Conservation (phyloP, 2,113 vertebrate species). For the Lophura nycthemera region DNA sequence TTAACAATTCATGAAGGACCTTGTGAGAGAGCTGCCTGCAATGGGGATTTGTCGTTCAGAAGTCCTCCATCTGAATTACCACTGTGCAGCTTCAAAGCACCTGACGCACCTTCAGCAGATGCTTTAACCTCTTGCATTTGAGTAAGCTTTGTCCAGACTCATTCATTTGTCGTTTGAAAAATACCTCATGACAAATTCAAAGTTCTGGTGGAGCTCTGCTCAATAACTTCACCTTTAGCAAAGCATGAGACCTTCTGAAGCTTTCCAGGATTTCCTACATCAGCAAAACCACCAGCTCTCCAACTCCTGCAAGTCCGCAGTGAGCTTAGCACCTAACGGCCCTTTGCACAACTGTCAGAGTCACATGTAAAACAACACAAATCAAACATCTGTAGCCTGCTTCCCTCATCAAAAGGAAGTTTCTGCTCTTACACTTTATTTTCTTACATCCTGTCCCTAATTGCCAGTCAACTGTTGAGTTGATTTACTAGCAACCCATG, state of each 20-base stretch:
- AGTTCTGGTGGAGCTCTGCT: neutral
- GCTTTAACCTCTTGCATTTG: neutral
- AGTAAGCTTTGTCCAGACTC: accelerated
- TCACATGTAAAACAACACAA: neutral
- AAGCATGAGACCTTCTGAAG: neutral
- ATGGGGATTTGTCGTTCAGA: neutral
- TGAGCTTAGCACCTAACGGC: neutral
- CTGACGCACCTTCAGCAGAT: accelerated
- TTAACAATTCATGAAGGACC: neutral
- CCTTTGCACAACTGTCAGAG: accelerated
- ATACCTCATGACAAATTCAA: neutral
- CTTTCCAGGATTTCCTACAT: neutral
- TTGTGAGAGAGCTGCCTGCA: neutral
- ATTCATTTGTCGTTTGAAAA: accelerated
- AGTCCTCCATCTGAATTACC: accelerated
- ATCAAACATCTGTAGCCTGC: neutral
- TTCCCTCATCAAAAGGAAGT: neutral
- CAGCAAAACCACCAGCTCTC: neutral
- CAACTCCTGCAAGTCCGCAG: neutral
- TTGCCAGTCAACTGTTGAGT: neutral
- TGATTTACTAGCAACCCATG: accelerated
- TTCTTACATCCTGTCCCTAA: neutral
- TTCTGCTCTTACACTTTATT: neutral
- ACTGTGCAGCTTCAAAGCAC: accelerated
- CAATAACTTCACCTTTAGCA: neutral